These are phyloP conservation scores for Drosophila melanogaster DNA, from an alignment of 1,140 invertebrate genomes.

Conservation along the genomic window Release_6_plus_ISO1_MT NC_004354.4:16694001-16694500, in stretches of 20 bases:
- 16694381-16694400: conserved; percentile 1
- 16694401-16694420: too few relatives aligned
- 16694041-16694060: conserved; percentile 72
- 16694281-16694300: conserved; percentile 8
- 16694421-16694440: too few relatives aligned
- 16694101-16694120: conserved; percentile 53
- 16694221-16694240: conserved; percentile 68
- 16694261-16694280: conserved; percentile 59
- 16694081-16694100: conserved; percentile 23
- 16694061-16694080: conserved; percentile 56
- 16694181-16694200: conserved; percentile 64
- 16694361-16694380: conserved; percentile 9
- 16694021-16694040: conserved; percentile 35
- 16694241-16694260: conserved; percentile 74
- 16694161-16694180: conserved; percentile 52
- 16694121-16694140: conserved; percentile 38
- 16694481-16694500: not conserved
- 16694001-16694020: not conserved
- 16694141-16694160: conserved; percentile 42
- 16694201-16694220: conserved; percentile 42
- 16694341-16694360: conserved; percentile 6
- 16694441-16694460: too few relatives aligned
- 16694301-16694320: conserved; percentile 2
- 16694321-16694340: not conserved
- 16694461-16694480: too few relatives aligned